Evolutionary conservation across 1,140 invertebrate species (phyloP).

Genomic region (Caenorhabditis remanei): DNA sequence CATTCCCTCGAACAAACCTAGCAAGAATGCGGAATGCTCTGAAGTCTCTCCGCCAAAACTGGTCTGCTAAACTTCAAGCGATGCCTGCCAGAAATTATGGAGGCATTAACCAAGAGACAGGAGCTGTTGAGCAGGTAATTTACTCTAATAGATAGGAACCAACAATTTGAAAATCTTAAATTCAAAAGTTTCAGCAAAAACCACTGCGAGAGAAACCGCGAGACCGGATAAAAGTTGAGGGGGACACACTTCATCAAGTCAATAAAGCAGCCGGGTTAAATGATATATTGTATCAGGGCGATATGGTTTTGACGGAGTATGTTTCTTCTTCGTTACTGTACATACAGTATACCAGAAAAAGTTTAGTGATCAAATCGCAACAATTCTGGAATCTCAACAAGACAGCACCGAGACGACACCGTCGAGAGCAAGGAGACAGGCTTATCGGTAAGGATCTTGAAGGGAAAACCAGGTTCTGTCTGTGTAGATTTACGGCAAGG

Average conservation of each 20-base stretch:
- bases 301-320: constrained; percentile 58
- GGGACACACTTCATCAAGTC: constrained; percentile 55
- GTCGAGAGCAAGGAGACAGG: constrained; percentile 47
- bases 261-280: constrained; percentile 44
- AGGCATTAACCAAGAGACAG: background rate
- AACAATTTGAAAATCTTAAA: background rate
- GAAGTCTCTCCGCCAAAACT: constrained; percentile 26
- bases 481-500: too few species aligned
- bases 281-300: constrained; percentile 59
- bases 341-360: too few species aligned
- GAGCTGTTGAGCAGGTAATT: background rate
- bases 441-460: constrained; percentile 22
- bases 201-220: constrained; percentile 13
- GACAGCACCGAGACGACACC: background rate
- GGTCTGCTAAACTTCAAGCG: constrained; percentile 38
- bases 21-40: constrained; percentile 23
- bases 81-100: constrained; percentile 40
- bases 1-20: constrained; percentile 27
- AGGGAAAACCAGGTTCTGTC: too few species aligned
- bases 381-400: constrained; percentile 19
- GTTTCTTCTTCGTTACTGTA: background rate
- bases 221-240: constrained; percentile 25
- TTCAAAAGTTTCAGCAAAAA: background rate
- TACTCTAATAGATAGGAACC: too few species aligned
- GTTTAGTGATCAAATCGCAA: constrained; percentile 40